Evolutionary conservation across 2,113 vertebrate genomes (phyloP), one percentile per base, ranked within the genome.

Genomic region (Nerophis lumbriciformis): DNA sequence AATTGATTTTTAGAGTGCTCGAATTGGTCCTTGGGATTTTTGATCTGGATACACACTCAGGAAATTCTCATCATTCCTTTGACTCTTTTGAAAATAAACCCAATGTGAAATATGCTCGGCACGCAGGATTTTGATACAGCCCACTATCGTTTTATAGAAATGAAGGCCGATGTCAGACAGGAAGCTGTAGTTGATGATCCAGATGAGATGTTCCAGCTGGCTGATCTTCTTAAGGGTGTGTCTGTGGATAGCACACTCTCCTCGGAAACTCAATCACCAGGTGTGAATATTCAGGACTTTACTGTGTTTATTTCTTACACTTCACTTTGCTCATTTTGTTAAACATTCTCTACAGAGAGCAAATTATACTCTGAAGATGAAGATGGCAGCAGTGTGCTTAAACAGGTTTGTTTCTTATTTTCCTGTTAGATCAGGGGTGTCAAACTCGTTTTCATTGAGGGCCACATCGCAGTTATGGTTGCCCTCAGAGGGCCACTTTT

Each of bases 141-240:
- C 36, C 4, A 37, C 0, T 1, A n/a, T 58, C n/a, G 16, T 61
- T 55, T 35, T 38, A 0, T 59, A 94, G 92, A 86, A 28, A 71
- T 86, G 50, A 87, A 90, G 53, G 73, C 80, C 53, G 71, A 62
- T 72, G 79, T 90, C 67, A 87, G 84, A 81, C 71, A 83, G 48
- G 91, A 90, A 62, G 71, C 84, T 68, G 75, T 84, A 51, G 88
- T 91, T 63, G 91, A 92, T 72, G 88, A 89, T 71, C 88, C 88
- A 53, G 62, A 87, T 76, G 86, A 90, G 73, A 84, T 90, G 85
- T 77, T 90, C 75, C 88, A 80, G 63, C 63, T 91, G 84, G 90
- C 90, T 65, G 83, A 90, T 85, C 81, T 85, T 28, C 80, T 89
- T 47, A 81, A 89, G 73, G 89, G 87, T 60, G 70, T 89, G 73